Evolutionary conservation across 2,888 invertebrate species (phyloP).

Genomic region (Acronicta leporina): DNA sequence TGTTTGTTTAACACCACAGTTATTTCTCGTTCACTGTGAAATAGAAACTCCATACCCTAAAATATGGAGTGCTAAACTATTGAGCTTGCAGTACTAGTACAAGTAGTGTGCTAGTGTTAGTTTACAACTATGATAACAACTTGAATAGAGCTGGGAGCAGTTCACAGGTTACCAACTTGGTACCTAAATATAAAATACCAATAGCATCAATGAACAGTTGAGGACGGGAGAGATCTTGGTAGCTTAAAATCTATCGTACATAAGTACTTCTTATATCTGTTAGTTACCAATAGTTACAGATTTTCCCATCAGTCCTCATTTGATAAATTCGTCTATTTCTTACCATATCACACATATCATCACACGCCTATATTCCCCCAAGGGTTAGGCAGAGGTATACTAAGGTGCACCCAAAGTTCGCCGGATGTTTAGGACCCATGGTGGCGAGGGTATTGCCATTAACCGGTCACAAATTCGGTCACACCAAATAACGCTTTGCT

Average conservation of each 20-base stretch:
- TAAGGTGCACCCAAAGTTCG: too few species aligned
- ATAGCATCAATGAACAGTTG: neutral
- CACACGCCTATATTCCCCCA: too few species aligned
- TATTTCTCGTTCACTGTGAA: slow-evolving; percentile 35
- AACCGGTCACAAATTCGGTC: too few species aligned
- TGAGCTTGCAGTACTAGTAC: slow-evolving; percentile 25
- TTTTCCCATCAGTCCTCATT: neutral
- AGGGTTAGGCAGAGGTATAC: too few species aligned
- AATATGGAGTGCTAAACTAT: slow-evolving; percentile 21
- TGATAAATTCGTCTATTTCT: neutral
- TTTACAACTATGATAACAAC: slow-evolving; percentile 17
- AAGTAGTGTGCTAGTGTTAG: neutral
- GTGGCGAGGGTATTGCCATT: too few species aligned
- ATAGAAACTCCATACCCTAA: slow-evolving; percentile 26
- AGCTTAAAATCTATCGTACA: too few species aligned
- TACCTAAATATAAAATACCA: neutral
- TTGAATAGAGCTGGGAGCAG: neutral
- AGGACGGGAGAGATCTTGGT: neutral
- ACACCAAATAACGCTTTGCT: too few species aligned
- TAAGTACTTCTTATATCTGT: too few species aligned
- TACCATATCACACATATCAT: too few species aligned
- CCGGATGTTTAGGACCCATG: too few species aligned
- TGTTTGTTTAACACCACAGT: slow-evolving; percentile 36
- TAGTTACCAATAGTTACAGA: too few species aligned
- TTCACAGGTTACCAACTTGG: slow-evolving; percentile 11